Evolutionary conservation across 1,140 invertebrate species (phyloP), one percentile per base, ranked within the genome.

Genomic region (Anthonomus grandis): DNA sequence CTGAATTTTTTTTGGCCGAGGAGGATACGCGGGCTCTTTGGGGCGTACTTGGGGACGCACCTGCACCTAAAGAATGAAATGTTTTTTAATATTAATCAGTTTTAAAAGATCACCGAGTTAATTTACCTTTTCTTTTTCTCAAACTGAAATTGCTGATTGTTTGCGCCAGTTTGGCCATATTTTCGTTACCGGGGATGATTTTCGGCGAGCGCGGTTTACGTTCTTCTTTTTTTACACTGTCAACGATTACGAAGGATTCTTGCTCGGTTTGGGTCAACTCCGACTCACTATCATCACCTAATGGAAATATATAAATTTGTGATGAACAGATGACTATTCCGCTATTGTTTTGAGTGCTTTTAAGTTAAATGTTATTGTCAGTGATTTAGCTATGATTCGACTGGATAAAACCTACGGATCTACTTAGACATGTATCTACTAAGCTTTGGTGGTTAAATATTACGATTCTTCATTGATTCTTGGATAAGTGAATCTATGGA

Each of bases 81-180:
- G 22, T 9, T 25, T 25, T 18, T 4, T 19, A 0, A 49, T 37
- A 49, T 19, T 2, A 10, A 12, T 1, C 17, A n/a, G n/a, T 41
- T 3, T 34, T 34, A 34, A 13, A 34, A 34, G 10, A 21, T 8
- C 17, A 4, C 42, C 17, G n/a, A 21, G 2, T 23, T n/a, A 49
- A 49, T 17, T 19, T 39, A 44, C 54, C 49, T 47, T 80, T 74
- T 41, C 81, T 71, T 67, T 81, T 82, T 10, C 81, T 70, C 31
- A 82, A 67, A 42, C 76, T 78, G 52, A 75, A 75, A 59, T 64
- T 74, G 39, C 69, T 71, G 31, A 74, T 67, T 15, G 72, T 74
- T 61, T 73, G 70, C 15, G 71, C 71, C 34, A 74, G 55, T 62
- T 74, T 74, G 12, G 72, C 69, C 60, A 74, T 65, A 49, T 74